Base-by-base conservation (phyloP, 2,113 vertebrate species). In the Symphodus melops region DNA sequence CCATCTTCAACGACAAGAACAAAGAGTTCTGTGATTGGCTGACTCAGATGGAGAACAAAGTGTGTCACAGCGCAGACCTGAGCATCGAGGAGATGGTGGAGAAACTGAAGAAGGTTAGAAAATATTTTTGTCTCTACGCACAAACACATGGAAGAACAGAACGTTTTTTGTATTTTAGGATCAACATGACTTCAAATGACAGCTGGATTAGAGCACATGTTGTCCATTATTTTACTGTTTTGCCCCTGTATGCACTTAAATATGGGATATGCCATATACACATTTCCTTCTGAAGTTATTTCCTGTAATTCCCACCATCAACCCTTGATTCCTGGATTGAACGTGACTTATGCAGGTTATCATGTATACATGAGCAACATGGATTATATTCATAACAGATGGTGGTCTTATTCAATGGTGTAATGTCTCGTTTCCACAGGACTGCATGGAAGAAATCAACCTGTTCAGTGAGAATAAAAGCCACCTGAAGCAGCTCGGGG, bases 391-490 rank as follows among this genome's bases (percentile, higher is more conserved):
- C 52, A 67, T 58, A 75, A 44, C 86, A 87, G 82, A 86, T 87
- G 84, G 82, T 62, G 60, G 33, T 5, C 13, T 13, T 48, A 17
- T 48, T 19, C 19, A 17, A 46, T 17, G 4, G 0, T 41, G 11
- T 41, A 9, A 13, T 61, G 42, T 33, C 19, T 4, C 44, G 20
- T 51, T 16, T 69, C 33, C 44, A 36, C 88, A 99, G 98, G 98
- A 99, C 87, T 99, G 96, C 88, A 96, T 97, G 96, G 97, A 98
- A 89, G 98, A 99, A 91, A 98, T 99, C 77, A 96, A 96, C 87
- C 67, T 96, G 76, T 98, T 98, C 86, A 96, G 95, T 63, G 96
- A 97, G 91, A 97, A 96, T 85, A 97, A 98, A 88, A 92, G 93
- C 63, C 95, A 95, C 55, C 90, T 99, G 84, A 96, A 96, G 86